These are phyloP conservation scores for Trochalopteron elliotii DNA, from an alignment of 2,113 vertebrate species.

Conservation along the genomic window DNA sequence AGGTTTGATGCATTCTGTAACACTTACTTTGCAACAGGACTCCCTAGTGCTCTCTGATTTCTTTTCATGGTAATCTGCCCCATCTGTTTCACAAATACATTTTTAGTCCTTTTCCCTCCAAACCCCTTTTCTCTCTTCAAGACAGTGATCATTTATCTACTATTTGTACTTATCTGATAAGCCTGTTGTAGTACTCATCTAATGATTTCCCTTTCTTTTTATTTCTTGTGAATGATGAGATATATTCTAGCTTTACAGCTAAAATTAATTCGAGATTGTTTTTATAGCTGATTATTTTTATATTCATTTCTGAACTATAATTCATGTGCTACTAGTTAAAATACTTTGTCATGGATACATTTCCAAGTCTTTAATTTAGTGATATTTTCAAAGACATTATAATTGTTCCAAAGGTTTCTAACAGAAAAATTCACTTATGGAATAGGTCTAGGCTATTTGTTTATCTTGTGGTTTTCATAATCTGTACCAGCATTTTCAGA, in stretches of 20 bases:
- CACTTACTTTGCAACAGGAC: neutral
- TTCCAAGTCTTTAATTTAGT: conserved; percentile 7
- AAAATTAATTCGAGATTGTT: neutral
- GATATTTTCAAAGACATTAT: conserved; percentile 7
- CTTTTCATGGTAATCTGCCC: neutral
- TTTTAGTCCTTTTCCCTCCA: neutral
- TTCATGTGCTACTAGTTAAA: conserved; percentile 25
- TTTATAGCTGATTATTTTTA: neutral
- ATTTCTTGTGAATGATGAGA: neutral
- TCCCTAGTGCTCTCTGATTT: neutral
- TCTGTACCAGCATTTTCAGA: neutral
- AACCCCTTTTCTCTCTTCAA: neutral
- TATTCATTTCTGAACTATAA: neutral
- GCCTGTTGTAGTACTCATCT: neutral
- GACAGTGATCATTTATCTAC: neutral
- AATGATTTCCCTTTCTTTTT: neutral
- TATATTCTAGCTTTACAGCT: neutral
- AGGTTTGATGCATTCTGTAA: neutral
- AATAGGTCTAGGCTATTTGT: conserved; percentile 14
- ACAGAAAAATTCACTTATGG: conserved; percentile 14
- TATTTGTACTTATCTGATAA: neutral
- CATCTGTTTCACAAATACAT: neutral
- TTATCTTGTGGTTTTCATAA: conserved; percentile 41
- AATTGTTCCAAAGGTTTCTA: conserved; percentile 42
- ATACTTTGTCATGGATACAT: neutral